Evolutionary conservation across 2,113 vertebrate species (phyloP).

Genomic region (Phainopepla nitens): DNA sequence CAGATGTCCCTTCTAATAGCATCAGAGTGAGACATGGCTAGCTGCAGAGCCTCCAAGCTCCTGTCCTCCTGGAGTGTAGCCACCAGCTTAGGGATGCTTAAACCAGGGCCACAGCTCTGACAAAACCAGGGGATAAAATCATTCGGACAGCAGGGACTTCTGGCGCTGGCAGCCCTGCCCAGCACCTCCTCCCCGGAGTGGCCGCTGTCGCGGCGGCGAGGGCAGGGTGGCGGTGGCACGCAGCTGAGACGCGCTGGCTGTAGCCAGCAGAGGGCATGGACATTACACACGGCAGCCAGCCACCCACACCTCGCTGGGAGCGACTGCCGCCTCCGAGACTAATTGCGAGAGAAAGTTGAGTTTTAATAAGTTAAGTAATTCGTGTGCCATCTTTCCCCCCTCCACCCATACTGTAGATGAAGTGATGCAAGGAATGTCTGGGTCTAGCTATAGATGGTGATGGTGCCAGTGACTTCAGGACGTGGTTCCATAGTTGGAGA

Average conservation of each 20-base stretch:
- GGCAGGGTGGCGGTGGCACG: constrained; percentile 14
- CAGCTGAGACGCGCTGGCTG: constrained; percentile 21
- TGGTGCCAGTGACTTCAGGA: neutral
- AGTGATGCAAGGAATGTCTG: neutral
- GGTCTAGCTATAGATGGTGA: neutral
- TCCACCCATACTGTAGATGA: neutral
- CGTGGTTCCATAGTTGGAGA: fast-evolving
- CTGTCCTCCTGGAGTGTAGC: neutral
- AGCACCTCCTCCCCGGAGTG: neutral
- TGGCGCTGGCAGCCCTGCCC: neutral
- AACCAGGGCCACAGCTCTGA: neutral
- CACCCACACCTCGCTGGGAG: neutral
- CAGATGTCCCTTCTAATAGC: neutral
- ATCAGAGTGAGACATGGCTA: neutral
- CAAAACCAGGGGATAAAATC: neutral
- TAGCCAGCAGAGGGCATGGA: constrained; percentile 73
- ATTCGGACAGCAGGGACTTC: neutral
- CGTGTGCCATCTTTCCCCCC: neutral
- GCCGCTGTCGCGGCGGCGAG: neutral
- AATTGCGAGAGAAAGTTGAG: neutral
- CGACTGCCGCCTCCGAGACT: neutral
- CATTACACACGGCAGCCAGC: constrained; percentile 2
- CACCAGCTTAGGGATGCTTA: neutral
- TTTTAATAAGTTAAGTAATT: neutral
- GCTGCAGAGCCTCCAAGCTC: neutral